Conservation (phyloP, 2,888 invertebrate genomes). For the Myopa tessellatipennis region DNA sequence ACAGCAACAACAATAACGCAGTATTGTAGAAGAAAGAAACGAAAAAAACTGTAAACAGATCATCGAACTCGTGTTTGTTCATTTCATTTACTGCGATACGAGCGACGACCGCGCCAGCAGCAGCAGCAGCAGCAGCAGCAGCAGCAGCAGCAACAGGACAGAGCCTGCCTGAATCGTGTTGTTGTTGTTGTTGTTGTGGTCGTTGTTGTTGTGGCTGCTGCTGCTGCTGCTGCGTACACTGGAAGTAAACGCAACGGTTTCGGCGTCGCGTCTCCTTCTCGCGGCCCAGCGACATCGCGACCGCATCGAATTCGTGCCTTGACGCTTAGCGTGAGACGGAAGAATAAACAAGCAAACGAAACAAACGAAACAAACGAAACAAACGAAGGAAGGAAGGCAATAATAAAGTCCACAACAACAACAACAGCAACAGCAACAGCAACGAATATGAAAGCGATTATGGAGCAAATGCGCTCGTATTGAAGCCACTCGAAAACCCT, state of each 20-base stretch:
- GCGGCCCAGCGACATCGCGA: not conserved
- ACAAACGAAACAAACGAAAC: slow-evolving; percentile 12
- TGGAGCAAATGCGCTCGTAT: slow-evolving; percentile 9
- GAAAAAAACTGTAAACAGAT: slow-evolving; percentile 63
- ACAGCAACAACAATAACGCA: slow-evolving; percentile 39
- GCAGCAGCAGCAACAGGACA: slow-evolving; percentile 38
- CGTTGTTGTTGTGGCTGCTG: slow-evolving; percentile 22
- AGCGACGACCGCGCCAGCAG: slow-evolving; percentile 43
- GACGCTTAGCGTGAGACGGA: slow-evolving; percentile 16
- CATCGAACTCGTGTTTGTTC: slow-evolving; percentile 60
- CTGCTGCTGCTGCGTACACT: slow-evolving; percentile 28
- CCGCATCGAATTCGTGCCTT: slow-evolving; percentile 21
- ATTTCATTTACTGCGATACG: slow-evolving; percentile 34
- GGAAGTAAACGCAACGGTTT: slow-evolving; percentile 15
- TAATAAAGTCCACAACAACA: not conserved
- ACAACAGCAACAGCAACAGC: slow-evolving; percentile 20
- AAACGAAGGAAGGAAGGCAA: not conserved
- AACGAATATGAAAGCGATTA: slow-evolving; percentile 2
- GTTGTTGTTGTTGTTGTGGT: slow-evolving; percentile 22
- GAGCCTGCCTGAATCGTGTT: slow-evolving; percentile 43
- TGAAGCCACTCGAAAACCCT: slow-evolving; percentile 9
- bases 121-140: slow-evolving; percentile 42
- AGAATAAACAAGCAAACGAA: slow-evolving; percentile 6
- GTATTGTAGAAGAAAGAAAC: slow-evolving; percentile 40
- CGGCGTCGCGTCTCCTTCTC: not conserved